Base-by-base conservation (phyloP, 1,140 invertebrate genomes). In the Drosophila simulans region DNA sequence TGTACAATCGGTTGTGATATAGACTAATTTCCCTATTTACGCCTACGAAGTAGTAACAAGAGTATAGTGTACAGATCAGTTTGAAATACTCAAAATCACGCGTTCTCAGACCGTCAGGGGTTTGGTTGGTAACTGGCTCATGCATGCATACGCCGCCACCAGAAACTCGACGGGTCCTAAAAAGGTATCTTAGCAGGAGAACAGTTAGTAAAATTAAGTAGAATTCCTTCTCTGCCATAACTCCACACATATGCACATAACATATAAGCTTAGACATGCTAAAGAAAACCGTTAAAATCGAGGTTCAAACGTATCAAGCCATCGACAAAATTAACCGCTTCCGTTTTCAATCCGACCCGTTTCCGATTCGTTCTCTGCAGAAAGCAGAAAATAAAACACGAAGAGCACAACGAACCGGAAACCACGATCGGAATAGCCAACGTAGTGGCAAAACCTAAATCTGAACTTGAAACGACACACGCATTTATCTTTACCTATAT, bases 1-100 rank as follows among this genome's bases (percentile, higher is more conserved):
- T 82, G 49, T 77, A 71, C 35, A 77, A 62, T 62, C 55, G 59
- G 64, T 68, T 68, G 59, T 66, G 63, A 34, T 34, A 46, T 77
- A 77, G 55, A 27, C 35, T 22, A 27, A 76, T 53, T 43, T 35
- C 45, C 59, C 54, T 59, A 13, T 40, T 31, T 13, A 35, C 51
- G n/a, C 52, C 49, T 34, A 56, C 39, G 17, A 25, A 70, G 40
- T 56, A 39, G 42, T 40, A 40, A 43, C 35, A 43, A 46, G 49
- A 48, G 56, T 60, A 46, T 39, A 75, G 60, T 72, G 53, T 74
- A 75, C 48, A 79, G 40, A 54, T 25, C 74, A 58, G 25, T 71
- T 64, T 42, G n/a, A 42, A 42, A 42, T 27, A 27, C 25, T 37
- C 11, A 27, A 51, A 15, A 17, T 34, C 4, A 10, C 27, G 13